These are phyloP conservation scores for Mnemiopsis leidyi DNA, from an alignment of 37 sponge, comb jelly and placozoan species.

Conservation along the genomic window DNA sequence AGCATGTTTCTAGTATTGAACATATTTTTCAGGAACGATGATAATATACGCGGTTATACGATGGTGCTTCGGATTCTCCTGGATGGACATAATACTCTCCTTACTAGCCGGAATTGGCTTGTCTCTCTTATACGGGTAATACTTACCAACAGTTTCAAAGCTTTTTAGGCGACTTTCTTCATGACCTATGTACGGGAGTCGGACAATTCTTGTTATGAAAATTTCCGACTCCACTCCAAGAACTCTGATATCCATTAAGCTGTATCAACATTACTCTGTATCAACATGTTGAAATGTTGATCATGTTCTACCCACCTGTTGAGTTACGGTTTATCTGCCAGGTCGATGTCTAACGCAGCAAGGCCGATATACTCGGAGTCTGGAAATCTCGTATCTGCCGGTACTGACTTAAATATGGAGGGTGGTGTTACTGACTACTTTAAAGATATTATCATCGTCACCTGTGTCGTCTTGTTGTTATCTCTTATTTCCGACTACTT, in stretches of 20 bases:
- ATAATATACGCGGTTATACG: slow-evolving; percentile 33
- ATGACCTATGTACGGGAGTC: no score
- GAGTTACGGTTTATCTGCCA: no score
- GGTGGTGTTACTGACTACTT: slow-evolving; percentile 61
- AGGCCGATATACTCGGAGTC: neutral
- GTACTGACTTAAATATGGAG: slow-evolving; percentile 41
- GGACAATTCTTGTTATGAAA: no score
- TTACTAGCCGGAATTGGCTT: neutral
- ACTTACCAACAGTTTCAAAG: neutral
- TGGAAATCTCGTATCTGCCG: neutral
- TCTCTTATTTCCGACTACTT: slow-evolving; percentile 59
- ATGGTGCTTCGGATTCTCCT: slow-evolving; percentile 53
- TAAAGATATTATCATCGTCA: slow-evolving; percentile 49
- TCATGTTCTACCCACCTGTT: no score
- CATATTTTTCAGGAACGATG: neutral
- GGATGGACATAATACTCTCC: neutral
- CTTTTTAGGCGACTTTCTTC: neutral
- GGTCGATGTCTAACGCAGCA: slow-evolving; percentile 30
- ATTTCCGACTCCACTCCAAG: no score
- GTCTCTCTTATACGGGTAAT: slow-evolving; percentile 19
- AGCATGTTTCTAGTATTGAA: no score
- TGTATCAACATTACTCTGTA: no score
- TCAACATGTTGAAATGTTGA: no score
- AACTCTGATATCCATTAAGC: no score
- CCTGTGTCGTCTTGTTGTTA: slow-evolving; percentile 2